Evolutionary conservation across 2,888 invertebrate genomes (phyloP).

Genomic region (Neelides folsomi): DNA sequence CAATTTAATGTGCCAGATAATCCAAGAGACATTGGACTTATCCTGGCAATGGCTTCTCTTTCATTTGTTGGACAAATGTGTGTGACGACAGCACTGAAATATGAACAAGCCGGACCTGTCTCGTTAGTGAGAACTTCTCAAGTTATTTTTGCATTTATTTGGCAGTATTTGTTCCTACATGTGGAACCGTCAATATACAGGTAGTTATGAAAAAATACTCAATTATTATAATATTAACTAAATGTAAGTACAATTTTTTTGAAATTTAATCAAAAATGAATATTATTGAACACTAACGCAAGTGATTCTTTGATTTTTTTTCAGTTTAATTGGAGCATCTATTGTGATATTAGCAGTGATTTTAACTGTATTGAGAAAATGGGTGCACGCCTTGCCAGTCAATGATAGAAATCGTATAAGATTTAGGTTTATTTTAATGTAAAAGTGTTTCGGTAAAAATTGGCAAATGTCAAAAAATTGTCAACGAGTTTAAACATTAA

Average conservation of each 20-base stretch:
- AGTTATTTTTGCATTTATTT: conserved; percentile 9
- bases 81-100: conserved; percentile 3
- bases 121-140: conserved; percentile 8
- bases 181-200: background rate
- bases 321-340: conserved; percentile 6
- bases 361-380: conserved; percentile 9
- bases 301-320: conserved; percentile 4
- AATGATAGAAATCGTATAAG: conserved; percentile 6
- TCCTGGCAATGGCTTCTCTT: background rate
- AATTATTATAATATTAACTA: background rate
- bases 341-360: conserved; percentile 9
- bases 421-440: conserved; percentile 5
- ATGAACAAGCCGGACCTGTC: conserved; percentile 11
- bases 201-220: conserved; percentile 2
- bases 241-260: too few relatives aligned
- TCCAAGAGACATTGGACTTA: too few relatives aligned
- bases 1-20: too few relatives aligned
- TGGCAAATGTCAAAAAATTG: too few relatives aligned
- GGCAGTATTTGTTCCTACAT: conserved; percentile 7
- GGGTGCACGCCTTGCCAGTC: conserved; percentile 8
- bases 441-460: conserved; percentile 1
- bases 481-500: too few relatives aligned
- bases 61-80: conserved; percentile 4
- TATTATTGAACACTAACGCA: too few relatives aligned
- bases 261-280: too few relatives aligned